Evolutionary conservation across 2,888 invertebrate species (phyloP).

Genomic region (Chrysodeixis includens): DNA sequence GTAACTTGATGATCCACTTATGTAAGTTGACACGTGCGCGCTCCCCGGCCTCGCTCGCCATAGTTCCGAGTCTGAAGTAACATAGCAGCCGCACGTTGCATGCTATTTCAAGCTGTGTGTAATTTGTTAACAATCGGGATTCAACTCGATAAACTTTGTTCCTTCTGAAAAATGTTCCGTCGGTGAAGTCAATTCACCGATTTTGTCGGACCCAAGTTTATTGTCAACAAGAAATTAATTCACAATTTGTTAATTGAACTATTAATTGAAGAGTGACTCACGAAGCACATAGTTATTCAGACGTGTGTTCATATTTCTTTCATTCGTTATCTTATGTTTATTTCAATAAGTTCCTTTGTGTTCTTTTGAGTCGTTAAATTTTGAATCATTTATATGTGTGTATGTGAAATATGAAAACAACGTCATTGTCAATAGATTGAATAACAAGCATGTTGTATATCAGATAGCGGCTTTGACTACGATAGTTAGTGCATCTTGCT

Average conservation of each 20-base stretch:
- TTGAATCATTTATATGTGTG: constrained; percentile 17
- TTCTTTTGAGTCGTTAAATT: constrained; percentile 26
- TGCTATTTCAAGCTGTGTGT: constrained; percentile 32
- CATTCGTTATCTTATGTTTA: constrained; percentile 32
- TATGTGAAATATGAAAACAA: constrained; percentile 55
- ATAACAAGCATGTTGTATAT: constrained; percentile 70
- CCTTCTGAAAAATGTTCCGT: background rate
- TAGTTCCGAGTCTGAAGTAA: constrained; percentile 19
- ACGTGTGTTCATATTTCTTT: constrained; percentile 54
- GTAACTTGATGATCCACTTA: no score
- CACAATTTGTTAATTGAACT: constrained; percentile 9
- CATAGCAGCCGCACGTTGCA: constrained; percentile 43
- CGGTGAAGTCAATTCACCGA: background rate
- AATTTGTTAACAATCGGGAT: constrained; percentile 14
- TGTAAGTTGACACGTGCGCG: no score
- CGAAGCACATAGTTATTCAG: constrained; percentile 32
- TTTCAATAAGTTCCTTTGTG: constrained; percentile 28
- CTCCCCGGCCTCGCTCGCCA: constrained; percentile 21
- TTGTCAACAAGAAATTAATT: background rate
- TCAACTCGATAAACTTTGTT: constrained; percentile 17
- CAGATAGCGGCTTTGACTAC: constrained; percentile 72
- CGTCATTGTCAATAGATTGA: constrained; percentile 34
- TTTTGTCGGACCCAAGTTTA: constrained; percentile 22
- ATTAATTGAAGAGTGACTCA: constrained; percentile 23
- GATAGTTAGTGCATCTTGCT: constrained; percentile 85